Evolutionary conservation across 1,140 invertebrate species (phyloP), one percentile per base, ranked within the genome.

Genomic region (Temnothorax nylanderi): DNA sequence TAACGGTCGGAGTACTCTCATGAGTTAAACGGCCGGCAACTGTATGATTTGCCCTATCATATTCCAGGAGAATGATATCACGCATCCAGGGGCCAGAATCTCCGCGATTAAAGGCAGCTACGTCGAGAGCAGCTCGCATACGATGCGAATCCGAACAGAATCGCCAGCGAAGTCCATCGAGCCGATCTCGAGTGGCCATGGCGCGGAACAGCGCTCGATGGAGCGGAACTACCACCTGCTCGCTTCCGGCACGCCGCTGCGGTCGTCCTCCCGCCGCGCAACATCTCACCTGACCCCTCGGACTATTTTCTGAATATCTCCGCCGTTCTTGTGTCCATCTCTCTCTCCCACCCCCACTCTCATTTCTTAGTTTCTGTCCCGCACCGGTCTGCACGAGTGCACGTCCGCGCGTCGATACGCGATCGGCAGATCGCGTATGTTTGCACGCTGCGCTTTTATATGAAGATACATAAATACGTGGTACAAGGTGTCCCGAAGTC

Each of bases 151-250:
- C 32, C 78, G 87, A 91, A 92, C 87, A 89, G 87, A 88, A 92
- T 64, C 91, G 91, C 86, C 81, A 91, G 84, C 90, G 91, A 72
- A 91, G 88, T 93, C 92, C 91, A 71, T 71, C 41, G 75, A 88
- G 78, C 60, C 93, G 95, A 95, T 95, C 94, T 95, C 94, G 93
- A 94, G 88, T 91, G 91, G 93, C 92, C 93, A 87, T 95, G 93
- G 93, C 93, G 95, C 94, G 95, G 94, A 95, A 95, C 95, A 95
- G 94, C 87, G 91, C 89, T 94, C 95, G 94, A 95, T 95, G 91
- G 93, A 94, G 95, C 93, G 94, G 94, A 95, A 95, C 95, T 94
- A 94, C 94, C 93, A 95, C 95, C 95, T 95, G 94, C 93, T 95
- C 93, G 93, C 93, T 95, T 95, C 95, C 94, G 94, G 94, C 94